Conservation (phyloP, 2,113 vertebrate genomes). For the chimpanzee (Pan troglodytes) region DNA sequence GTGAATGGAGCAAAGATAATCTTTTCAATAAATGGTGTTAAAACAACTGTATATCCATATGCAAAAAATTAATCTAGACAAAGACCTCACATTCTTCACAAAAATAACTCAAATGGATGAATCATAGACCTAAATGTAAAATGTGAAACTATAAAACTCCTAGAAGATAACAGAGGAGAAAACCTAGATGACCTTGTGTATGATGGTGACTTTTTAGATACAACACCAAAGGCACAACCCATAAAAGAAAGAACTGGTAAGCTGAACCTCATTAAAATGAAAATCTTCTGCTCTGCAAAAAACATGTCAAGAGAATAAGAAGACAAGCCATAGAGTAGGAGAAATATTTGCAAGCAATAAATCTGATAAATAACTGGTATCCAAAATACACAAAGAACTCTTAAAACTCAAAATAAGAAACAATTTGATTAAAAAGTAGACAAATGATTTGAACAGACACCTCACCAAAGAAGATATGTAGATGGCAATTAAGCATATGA, state of each 20-base stretch:
- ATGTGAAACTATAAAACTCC: background rate
- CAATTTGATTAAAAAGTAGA: background rate
- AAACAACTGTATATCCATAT: background rate
- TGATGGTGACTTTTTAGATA: background rate
- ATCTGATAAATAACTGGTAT: background rate
- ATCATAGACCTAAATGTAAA: background rate
- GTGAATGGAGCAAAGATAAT: background rate
- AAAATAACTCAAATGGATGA: background rate
- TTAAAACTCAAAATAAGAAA: conserved; percentile 20
- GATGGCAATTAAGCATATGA: background rate
- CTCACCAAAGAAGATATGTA: background rate
- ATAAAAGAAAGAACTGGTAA: background rate
- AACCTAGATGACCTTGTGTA: background rate
- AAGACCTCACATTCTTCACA: background rate
- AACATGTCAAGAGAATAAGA: background rate
- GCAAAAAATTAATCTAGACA: background rate
- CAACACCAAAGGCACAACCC: background rate
- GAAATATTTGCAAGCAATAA: background rate
- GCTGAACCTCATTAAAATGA: background rate
- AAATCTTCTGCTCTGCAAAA: background rate
- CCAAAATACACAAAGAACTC: background rate
- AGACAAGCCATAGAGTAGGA: background rate
- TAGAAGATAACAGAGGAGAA: background rate
- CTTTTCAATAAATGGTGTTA: background rate
- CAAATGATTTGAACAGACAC: background rate